Percentiles rank a stretch among this genome's conserved stretches.
Conservation (phyloP, 2,113 vertebrate species). For the Strix aluco region DNA sequence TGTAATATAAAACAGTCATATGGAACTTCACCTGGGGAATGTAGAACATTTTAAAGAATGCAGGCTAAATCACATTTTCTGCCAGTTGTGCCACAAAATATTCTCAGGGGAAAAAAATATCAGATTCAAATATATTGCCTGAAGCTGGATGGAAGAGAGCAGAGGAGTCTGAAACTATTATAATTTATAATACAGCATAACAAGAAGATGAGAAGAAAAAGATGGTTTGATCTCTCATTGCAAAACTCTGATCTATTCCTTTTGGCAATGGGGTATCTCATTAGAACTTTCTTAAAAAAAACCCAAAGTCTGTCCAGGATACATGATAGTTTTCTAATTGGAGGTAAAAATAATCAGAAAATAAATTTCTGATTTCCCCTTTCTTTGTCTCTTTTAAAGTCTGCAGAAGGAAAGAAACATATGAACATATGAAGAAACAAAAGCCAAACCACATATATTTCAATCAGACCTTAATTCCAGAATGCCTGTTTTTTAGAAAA, state of each 20-base stretch:
- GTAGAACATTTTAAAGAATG: not conserved
- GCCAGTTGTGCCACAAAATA: not conserved
- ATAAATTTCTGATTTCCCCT: not conserved
- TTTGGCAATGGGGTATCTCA: not conserved
- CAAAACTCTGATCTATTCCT: not conserved
- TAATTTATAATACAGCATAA: not conserved
- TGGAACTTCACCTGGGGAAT: not conserved
- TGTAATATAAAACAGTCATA: not conserved
- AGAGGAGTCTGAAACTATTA: not conserved
- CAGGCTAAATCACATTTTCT: not conserved
- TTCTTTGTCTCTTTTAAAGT: not conserved
- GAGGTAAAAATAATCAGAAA: not conserved
- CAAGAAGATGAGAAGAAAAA: slow-evolving; percentile 20
- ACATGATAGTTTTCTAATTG: not conserved
- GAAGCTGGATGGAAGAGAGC: not conserved
- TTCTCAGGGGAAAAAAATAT: not conserved
- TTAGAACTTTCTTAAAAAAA: not conserved
- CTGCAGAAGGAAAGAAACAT: not conserved
- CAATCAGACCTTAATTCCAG: not conserved
- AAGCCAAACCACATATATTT: not conserved
- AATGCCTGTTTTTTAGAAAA: not conserved
- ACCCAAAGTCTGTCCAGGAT: not conserved
- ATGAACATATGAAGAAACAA: not conserved
- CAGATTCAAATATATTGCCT: not conserved
- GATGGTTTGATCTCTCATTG: not conserved